Conservation (phyloP, 1,140 invertebrate genomes). For the Lerema accius region DNA sequence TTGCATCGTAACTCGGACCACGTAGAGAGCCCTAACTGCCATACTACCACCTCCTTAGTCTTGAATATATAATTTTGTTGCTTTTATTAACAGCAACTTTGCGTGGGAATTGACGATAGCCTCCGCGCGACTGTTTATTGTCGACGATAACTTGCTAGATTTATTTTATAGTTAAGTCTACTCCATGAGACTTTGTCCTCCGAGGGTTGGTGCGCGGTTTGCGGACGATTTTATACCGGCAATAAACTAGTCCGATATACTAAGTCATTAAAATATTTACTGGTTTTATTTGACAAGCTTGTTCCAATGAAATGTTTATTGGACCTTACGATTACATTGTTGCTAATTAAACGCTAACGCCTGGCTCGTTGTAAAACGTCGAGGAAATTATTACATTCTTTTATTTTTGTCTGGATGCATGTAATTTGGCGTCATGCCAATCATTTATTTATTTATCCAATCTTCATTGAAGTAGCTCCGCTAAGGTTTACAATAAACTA, state of each 20-base stretch:
- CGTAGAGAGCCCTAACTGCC: slow-evolving; percentile 78
- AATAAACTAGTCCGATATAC: slow-evolving; percentile 74
- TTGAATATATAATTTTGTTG: slow-evolving; percentile 83
- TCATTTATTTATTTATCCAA: too few relatives aligned
- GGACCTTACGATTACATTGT: slow-evolving; percentile 64
- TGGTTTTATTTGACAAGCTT: slow-evolving; percentile 76
- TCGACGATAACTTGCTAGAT: slow-evolving; percentile 80
- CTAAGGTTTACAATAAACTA: neutral
- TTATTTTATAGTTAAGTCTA: slow-evolving; percentile 80
- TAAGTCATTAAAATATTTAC: slow-evolving; percentile 78
- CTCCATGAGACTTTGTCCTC: slow-evolving; percentile 71
- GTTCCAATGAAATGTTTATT: slow-evolving; percentile 75
- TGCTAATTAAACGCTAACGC: slow-evolving; percentile 45
- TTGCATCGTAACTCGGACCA: slow-evolving; percentile 82
- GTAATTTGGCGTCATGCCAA: neutral
- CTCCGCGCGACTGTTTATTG: slow-evolving; percentile 79
- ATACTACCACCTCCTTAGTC: slow-evolving; percentile 78
- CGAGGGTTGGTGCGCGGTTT: slow-evolving; percentile 59
- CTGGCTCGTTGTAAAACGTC: slow-evolving; percentile 19
- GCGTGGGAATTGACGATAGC: slow-evolving; percentile 80
- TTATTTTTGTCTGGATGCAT: neutral
- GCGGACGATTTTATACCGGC: slow-evolving; percentile 68
- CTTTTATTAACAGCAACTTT: slow-evolving; percentile 81
- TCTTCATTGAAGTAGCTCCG: neutral
- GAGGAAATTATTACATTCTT: slow-evolving; percentile 12